Evolutionary conservation across 1,140 invertebrate species (phyloP), one percentile per base, ranked within the genome.

Genomic region (Hypsibius dujardini): DNA sequence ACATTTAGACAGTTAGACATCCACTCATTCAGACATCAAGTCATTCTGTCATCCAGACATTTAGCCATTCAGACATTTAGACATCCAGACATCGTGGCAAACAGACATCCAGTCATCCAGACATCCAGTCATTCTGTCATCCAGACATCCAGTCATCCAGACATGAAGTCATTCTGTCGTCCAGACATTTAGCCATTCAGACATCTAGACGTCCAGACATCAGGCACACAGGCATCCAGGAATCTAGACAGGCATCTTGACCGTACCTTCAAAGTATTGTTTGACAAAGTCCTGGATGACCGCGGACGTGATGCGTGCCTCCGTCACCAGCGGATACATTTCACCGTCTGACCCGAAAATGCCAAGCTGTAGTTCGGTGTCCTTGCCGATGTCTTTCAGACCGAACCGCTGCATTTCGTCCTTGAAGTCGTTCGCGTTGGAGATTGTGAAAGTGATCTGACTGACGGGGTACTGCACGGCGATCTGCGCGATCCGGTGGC

Each of bases 341-440:
- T 67, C 62, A 7, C 42, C 42, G 42, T 67, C 62, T 42, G 62
- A 12, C 3, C 62, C 62, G 42, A 67, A 15, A 42, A 67, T 67
- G 7, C 62, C 62, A 12, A 67, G 62, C 12, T 42, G 62, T 7
- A 67, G 12, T 42, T 67, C 62, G 12, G 12, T 67, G 12, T 67
- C 62, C 7, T 12, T 3, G 42, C 45, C 42, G 12, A 67, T 3
- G 45, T 67, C 62, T 3, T 12, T 42, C 12, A 67, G 45, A 12
- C 62, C 62, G 42, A 67, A 67, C 42, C 62, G 62, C 7, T 45
- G 12, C 12, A 67, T 12, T 67, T 67, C 62, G 45, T 67, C 62
- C 42, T 67, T 67, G 62, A 67, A 67, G 12, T 67, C 62, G 3
- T 12, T 12, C 3, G 42, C 62, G 45, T 67, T 3, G 3, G 62